phyloP scores from a whole-genome alignment of 2,113 vertebrate species.

The Leucoraja erinaceus region DNA sequence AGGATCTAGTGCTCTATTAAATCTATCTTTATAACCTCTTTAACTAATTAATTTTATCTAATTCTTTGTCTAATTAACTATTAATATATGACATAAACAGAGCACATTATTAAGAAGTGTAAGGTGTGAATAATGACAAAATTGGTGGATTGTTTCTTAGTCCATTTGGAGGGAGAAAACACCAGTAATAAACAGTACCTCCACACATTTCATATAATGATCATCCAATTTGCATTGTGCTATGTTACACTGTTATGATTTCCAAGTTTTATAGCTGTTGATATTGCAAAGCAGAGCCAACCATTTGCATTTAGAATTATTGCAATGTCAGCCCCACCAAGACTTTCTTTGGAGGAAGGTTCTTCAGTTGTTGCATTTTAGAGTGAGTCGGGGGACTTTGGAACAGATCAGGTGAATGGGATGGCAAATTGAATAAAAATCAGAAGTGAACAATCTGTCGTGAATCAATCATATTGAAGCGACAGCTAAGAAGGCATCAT shows the following conservation, averaged over 20 bases:
- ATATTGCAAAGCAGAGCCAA: neutral
- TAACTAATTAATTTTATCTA: constrained; percentile 28
- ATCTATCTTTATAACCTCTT: constrained; percentile 27
- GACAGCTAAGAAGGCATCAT: too few relatives aligned
- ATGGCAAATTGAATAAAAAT: neutral
- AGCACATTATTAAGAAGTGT: constrained; percentile 1
- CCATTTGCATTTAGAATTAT: neutral
- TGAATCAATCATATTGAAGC: too few relatives aligned
- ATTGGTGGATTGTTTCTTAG: neutral
- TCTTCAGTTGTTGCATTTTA: neutral
- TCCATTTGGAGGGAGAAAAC: neutral
- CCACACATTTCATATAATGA: neutral
- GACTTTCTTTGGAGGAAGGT: neutral
- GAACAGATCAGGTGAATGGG: neutral
- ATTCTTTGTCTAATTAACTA: constrained; percentile 13
- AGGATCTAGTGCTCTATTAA: constrained; percentile 18
- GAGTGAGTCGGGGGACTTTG: neutral
- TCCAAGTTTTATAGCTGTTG: neutral
- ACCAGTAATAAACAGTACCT: neutral
- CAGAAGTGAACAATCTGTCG: neutral
- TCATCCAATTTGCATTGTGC: neutral
- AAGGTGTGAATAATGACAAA: neutral
- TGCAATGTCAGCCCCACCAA: neutral
- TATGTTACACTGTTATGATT: neutral
- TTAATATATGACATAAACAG: constrained; percentile 17